phyloP scores from a whole-genome alignment of 2,113 vertebrate species.

The Lepus europaeus region DNA sequence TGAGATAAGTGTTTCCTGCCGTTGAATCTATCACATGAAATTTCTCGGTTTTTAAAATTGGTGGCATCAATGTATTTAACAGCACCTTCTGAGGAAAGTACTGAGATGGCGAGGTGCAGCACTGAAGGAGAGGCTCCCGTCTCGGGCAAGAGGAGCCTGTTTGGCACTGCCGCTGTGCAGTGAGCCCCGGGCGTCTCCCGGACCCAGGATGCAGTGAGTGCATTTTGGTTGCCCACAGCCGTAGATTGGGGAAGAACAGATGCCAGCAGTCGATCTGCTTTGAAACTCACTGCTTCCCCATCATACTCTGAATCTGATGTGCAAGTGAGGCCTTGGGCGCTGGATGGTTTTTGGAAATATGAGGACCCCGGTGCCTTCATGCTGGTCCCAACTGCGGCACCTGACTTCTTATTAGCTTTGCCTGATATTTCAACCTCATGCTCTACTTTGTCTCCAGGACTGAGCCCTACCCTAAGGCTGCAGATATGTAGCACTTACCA shows the following conservation, averaged over 20 bases:
- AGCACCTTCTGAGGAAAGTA: slow-evolving; percentile 13
- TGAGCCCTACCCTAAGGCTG: background rate
- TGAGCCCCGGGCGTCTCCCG: background rate
- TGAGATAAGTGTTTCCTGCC: background rate
- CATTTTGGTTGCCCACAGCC: background rate
- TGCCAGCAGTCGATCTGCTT: background rate
- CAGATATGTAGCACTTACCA: background rate
- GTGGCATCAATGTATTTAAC: background rate
- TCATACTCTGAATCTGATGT: background rate
- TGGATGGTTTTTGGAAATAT: background rate
- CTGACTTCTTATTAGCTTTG: background rate
- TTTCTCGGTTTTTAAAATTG: slow-evolving; percentile 9
- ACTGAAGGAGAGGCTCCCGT: background rate
- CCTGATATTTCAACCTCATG: background rate
- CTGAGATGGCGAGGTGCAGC: background rate
- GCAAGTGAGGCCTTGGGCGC: background rate
- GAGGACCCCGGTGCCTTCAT: background rate
- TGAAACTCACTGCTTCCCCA: background rate
- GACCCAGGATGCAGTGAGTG: background rate
- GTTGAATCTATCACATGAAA: background rate
- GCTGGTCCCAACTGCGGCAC: background rate
- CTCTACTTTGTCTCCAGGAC: background rate
- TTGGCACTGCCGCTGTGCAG: background rate
- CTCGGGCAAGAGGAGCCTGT: background rate
- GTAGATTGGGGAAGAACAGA: background rate